Conservation (phyloP, 2,888 invertebrate genomes). For the Masnerella sp. region DNA sequence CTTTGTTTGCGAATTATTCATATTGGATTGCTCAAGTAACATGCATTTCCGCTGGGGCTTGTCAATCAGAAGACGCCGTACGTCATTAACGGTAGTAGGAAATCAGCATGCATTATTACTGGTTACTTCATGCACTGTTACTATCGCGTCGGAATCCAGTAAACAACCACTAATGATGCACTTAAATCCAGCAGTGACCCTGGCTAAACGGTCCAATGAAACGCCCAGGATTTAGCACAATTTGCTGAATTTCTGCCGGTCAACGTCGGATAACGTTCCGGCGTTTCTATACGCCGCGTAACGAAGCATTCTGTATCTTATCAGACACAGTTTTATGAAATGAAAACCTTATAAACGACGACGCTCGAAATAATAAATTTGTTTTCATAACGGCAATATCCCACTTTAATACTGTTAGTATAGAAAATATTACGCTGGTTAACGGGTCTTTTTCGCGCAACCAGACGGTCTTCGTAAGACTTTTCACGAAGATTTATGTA, state of each 20-base stretch:
- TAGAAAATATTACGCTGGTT: too few relatives aligned
- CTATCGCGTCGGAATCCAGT: conserved; percentile 26
- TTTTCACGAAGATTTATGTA: conserved; percentile 15
- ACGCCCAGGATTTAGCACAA: conserved; percentile 16
- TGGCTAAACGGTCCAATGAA: conserved; percentile 16
- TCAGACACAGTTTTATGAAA: conserved; percentile 1
- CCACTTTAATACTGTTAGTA: conserved; percentile 20
- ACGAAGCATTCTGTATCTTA: conserved; percentile 6
- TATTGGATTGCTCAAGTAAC: too few relatives aligned
- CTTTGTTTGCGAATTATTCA: too few relatives aligned
- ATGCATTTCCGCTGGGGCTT: neutral
- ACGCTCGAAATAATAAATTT: conserved; percentile 20
- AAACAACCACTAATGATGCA: conserved; percentile 48
- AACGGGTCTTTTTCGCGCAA: conserved; percentile 9
- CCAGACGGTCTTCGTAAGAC: conserved; percentile 3
- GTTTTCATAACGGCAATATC: conserved; percentile 15
- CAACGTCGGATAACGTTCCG: neutral
- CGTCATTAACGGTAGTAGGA: conserved; percentile 12
- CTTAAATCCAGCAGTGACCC: conserved; percentile 36
- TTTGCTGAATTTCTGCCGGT: conserved; percentile 7
- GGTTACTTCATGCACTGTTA: conserved; percentile 20
- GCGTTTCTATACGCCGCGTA: neutral
- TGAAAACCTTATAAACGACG: conserved; percentile 6
- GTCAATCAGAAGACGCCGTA: conserved; percentile 11
- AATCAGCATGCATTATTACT: conserved; percentile 25